Base-by-base conservation (phyloP, 2,888 invertebrate species). In the Magallana nippona region DNA sequence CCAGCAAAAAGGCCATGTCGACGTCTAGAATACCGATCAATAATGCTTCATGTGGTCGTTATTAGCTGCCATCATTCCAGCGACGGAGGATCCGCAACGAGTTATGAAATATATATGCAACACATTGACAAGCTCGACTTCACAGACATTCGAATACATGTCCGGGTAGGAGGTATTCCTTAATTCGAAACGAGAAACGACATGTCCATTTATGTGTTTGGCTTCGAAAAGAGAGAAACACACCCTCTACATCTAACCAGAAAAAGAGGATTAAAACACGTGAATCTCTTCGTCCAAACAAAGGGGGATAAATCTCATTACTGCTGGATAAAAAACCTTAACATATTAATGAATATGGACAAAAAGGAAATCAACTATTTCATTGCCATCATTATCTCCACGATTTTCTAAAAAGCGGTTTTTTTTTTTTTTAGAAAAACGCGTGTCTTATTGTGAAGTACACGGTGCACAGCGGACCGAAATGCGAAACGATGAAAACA, bases 151-250 rank as follows among this genome's bases (percentile, higher is more conserved):
- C 13, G 44, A 22, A 82, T 80, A 17, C 84, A 85, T 8, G 80
- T 85, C 1, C 63, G 44, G 10, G 8, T 86, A 3, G 22, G 11
- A 17, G 82, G 83, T 44, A 60, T 86, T 11, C n/a, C 32, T 2
- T 84, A 84, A 22, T 85, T 87, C 78, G 87, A 87, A 57, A 84
- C 63, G 22, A 78, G 82, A 55, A 86, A 87, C 79, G 57, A 79
- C 2, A 78, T 87, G 10, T 81, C 83, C 19, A 71, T 87, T 78
- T 86, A 86, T 58, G 87, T 87, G 3, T 85, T 86, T 83, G 82
- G 83, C 5, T 86, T 83, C 22, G 84, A 86, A 32, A 81, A 82
- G 13, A 19, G 79, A 17, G 83, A 82, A 27, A 58, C 86, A 2
- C 83, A 77, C 57, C 86, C 86, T 17, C 60, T 85, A 10, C 79